Evolutionary conservation across 2,888 invertebrate genomes (phyloP).

Genomic region (Oegoconia quadripuncta): DNA sequence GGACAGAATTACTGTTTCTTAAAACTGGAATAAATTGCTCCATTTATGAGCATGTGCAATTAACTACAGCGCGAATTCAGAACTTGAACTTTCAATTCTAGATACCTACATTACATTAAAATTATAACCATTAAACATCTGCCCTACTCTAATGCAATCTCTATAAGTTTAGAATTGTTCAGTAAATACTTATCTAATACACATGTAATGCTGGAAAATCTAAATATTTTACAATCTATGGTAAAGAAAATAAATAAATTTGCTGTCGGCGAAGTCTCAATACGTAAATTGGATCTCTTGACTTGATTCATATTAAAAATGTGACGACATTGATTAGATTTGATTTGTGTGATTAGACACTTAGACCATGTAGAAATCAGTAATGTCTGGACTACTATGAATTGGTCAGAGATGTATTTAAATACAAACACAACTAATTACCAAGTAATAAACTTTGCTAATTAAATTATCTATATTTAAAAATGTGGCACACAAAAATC

Average conservation of each 20-base stretch:
- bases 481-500: neutral
- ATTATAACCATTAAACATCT: no score
- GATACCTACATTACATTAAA: neutral
- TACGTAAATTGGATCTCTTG: constrained; percentile 48
- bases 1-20: neutral
- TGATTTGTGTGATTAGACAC: no score
- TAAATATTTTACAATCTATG: constrained; percentile 31
- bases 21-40: neutral
- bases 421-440: neutral
- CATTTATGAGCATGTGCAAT: neutral
- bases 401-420: neutral
- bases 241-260: constrained; percentile 38
- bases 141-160: neutral
- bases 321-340: no score
- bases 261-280: constrained; percentile 35
- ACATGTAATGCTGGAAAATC: constrained; percentile 14
- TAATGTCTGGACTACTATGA: no score
- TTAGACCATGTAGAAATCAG: no score
- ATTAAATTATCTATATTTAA: neutral
- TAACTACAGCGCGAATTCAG: neutral
- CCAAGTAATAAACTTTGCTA: neutral
- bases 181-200: neutral
- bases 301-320: constrained; percentile 36
- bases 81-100: no score
- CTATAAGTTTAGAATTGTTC: neutral